Evolutionary conservation across 1,140 invertebrate species (phyloP).

Genomic region (Lysiphlebus fabarum): DNA sequence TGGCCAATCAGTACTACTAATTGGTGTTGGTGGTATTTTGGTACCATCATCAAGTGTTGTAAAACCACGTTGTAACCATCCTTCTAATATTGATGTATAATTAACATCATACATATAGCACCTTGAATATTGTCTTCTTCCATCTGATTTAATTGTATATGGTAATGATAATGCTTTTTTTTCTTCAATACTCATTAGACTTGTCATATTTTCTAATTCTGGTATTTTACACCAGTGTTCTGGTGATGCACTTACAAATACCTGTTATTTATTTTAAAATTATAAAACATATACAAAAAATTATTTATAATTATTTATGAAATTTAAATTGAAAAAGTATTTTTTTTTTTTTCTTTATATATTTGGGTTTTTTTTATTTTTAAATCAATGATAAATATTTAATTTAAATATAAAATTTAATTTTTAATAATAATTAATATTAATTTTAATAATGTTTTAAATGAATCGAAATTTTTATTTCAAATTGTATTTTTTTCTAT

Average conservation of each 20-base stretch:
- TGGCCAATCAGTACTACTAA: constrained; percentile 44
- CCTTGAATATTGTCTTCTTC: constrained; percentile 48
- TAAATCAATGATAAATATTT: no score
- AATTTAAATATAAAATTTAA: no score
- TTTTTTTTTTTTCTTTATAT: no score
- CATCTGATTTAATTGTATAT: constrained; percentile 45
- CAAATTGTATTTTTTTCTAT: no score
- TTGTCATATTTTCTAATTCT: constrained; percentile 54
- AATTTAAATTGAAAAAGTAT: no score
- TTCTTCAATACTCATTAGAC: constrained; percentile 55
- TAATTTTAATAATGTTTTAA: no score
- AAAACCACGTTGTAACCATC: constrained; percentile 36
- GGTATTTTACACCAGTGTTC: constrained; percentile 68
- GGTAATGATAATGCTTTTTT: constrained; percentile 59
- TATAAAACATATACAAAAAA: no score
- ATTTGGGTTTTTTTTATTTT: no score
- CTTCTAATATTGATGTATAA: constrained; percentile 49
- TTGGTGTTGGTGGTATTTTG: constrained; percentile 37
- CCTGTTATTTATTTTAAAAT: constrained; percentile 51
- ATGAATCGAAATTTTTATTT: no score
- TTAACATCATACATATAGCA: constrained; percentile 57
- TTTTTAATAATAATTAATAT: no score
- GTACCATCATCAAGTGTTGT: constrained; percentile 14
- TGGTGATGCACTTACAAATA: constrained; percentile 68
- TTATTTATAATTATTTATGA: no score